These are phyloP conservation scores for Pithys albifrons DNA, from an alignment of 2,113 vertebrate genomes.

Conservation along the genomic window DNA sequence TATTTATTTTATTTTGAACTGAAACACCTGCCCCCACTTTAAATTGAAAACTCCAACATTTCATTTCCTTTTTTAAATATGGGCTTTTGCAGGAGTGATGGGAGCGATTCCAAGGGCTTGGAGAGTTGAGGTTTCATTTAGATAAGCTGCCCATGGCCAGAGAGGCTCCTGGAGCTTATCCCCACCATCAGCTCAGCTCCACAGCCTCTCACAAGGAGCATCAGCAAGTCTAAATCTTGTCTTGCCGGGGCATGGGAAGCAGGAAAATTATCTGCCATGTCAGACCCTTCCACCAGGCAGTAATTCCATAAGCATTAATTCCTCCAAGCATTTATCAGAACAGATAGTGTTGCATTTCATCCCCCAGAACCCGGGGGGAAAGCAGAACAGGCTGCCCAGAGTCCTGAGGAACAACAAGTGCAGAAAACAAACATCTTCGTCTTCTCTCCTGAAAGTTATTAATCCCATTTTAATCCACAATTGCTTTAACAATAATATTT, in stretches of 20 bases:
- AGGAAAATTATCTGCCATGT: background rate
- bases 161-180: conserved; percentile 36
- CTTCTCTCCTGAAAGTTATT: background rate
- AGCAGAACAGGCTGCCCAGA: background rate
- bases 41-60: background rate
- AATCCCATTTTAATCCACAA: background rate
- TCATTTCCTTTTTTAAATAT: background rate
- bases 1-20: background rate
- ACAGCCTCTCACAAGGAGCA: background rate
- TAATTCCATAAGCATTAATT: background rate
- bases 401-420: background rate
- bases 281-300: background rate
- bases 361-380: background rate
- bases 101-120: background rate
- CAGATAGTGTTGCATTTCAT: background rate
- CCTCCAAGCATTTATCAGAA: background rate
- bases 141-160: background rate
- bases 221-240: background rate
- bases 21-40: background rate
- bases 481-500: background rate
- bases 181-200: background rate
- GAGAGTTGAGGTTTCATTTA: background rate
- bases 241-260: background rate
- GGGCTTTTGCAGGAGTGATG: background rate
- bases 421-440: background rate